Evolutionary conservation across 2,797 vertebrate species (phyloP), one percentile per base, ranked within the genome.

Genomic region (Periparus ater): DNA sequence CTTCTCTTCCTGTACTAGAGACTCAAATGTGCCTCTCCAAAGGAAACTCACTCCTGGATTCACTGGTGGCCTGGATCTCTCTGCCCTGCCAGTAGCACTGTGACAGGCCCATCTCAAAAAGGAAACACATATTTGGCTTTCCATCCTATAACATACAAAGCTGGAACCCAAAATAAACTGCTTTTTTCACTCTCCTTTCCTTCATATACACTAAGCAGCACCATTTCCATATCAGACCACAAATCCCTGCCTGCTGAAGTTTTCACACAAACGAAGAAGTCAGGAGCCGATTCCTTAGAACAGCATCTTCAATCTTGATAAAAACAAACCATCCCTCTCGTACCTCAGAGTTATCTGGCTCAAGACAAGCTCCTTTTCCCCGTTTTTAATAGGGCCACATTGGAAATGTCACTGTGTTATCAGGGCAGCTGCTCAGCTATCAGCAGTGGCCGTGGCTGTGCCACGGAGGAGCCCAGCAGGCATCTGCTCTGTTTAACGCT

Each of bases 361-460:
- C n/a, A 16, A 92, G 62, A 53, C 58, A 74, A 79, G 29, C 30
- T 16, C 30, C n/a, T 34, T 40, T n/a, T 3, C 7, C 72, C 27
- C 10, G 6, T 38, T 74, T 47, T 42, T 11, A 30, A 48, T 1
- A 55, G 55, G 81, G 95, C 92, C 96, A 97, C 97, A 91, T 97
- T 97, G 97, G 93, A 93, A 97, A 97, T 97, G 98, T 98, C 98
- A 96, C 97, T 74, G 97, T 91, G 95, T 98, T 98, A 98, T 98
- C 98, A 51, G 65, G 95, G 96, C 96, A 96, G 96, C 95, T 92
- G 96, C 90, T 38, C 30, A 97, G 98, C 98, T 98, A 98, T 98
- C 97, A 96, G 92, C 81, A 95, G 70, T 61, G 75, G 88, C 45
- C 1, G 90, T 72, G 97, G 44, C 62, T 30, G 19, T 77, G 87